Conservation (phyloP, 1,140 invertebrate genomes). For the Eriocheir sinensis region DNA sequence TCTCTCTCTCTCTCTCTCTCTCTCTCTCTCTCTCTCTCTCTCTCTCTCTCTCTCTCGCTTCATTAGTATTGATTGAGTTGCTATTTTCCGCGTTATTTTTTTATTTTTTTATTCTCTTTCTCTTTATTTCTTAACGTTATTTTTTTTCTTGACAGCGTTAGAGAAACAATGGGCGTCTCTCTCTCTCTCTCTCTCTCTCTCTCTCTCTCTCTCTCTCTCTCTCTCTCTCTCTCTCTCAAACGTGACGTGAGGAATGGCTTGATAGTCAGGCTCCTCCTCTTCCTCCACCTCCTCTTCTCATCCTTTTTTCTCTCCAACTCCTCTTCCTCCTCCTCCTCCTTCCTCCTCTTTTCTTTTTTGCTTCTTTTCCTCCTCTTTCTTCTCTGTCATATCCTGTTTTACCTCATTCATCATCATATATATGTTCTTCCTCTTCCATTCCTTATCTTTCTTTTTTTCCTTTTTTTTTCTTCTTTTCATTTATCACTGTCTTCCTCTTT, state of each 20-base stretch:
- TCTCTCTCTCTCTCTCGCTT: conserved; percentile 12
- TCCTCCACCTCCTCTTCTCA: conserved; percentile 34
- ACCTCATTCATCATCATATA: too few relatives aligned
- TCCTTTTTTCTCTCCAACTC: too few relatives aligned
- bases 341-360: neutral
- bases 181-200: neutral
- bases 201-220: too few relatives aligned
- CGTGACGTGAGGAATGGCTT: too few relatives aligned
- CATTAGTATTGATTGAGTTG: too few relatives aligned
- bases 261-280: neutral
- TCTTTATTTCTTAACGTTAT: neutral
- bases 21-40: conserved; percentile 1
- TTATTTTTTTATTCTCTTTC: neutral
- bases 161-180: conserved; percentile 3
- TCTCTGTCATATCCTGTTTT: too few relatives aligned
- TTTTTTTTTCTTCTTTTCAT: too few relatives aligned
- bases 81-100: neutral
- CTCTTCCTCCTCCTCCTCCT: neutral
- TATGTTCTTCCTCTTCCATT: too few relatives aligned
- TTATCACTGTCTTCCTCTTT: too few relatives aligned
- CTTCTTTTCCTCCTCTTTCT: neutral
- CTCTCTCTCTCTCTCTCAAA: too few relatives aligned
- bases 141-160: neutral
- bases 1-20: neutral
- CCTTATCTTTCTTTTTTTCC: too few relatives aligned